Percentiles rank a stretch among this genome's conserved stretches.
Conservation (phyloP, 2,888 invertebrate genomes). For the Idaea dimidiata region DNA sequence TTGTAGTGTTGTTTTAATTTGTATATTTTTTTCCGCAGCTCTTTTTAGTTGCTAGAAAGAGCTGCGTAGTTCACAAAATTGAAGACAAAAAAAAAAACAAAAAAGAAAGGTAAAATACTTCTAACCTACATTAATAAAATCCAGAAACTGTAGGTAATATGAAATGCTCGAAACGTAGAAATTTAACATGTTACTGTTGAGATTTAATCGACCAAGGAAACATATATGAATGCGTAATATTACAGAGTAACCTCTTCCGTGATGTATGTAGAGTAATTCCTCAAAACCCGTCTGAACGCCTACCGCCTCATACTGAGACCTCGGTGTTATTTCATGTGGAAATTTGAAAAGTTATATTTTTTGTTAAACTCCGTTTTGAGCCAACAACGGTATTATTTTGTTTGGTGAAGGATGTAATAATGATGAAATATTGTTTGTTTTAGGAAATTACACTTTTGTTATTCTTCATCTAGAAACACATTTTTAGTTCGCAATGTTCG, state of each 20-base stretch:
- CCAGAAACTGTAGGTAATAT: not conserved
- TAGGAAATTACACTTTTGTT: not conserved
- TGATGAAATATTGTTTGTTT: not conserved
- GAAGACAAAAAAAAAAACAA: no score
- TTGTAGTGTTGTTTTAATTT: no score
- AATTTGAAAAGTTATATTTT: not conserved
- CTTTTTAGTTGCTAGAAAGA: no score
- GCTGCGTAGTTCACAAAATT: no score
- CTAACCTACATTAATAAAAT: not conserved
- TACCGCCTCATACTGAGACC: not conserved
- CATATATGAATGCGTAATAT: not conserved
- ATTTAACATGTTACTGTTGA: constrained; percentile 1
- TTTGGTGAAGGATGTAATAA: not conserved
- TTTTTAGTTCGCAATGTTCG: no score
- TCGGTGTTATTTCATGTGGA: not conserved
- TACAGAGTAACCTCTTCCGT: not conserved
- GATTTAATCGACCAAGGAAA: not conserved
- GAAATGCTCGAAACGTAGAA: not conserved
- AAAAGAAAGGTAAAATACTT: not conserved
- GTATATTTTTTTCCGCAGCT: no score
- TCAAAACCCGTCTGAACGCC: not conserved
- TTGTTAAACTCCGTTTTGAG: not conserved
- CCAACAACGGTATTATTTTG: not conserved
- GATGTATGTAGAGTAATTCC: not conserved
- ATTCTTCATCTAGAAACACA: not conserved